Conservation (phyloP, 2,797 vertebrate species). For the Otolemur crassicaudatus region DNA sequence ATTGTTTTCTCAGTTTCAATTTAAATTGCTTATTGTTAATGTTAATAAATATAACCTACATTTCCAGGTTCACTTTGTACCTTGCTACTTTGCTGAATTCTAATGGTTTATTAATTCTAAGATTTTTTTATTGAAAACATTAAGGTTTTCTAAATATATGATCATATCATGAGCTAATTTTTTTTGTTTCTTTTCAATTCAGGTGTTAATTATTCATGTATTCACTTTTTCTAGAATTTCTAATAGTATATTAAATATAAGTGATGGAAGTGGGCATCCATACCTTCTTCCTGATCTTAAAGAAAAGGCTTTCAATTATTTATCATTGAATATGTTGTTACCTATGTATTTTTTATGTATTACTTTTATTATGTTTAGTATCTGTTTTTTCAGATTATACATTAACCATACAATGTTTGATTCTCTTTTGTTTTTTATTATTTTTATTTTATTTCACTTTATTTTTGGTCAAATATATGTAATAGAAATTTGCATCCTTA, state of each 20-base stretch:
- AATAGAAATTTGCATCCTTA: conserved; percentile 13
- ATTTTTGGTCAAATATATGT: neutral
- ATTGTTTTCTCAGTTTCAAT: neutral
- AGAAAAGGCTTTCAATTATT: neutral
- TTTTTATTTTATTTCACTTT: neutral
- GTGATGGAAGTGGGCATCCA: neutral
- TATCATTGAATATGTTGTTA: neutral
- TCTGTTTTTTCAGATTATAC: neutral
- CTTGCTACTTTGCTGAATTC: neutral
- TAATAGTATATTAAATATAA: neutral
- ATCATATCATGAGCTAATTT: neutral
- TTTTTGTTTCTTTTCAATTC: neutral
- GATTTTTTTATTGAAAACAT: neutral
- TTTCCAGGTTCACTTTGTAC: neutral
- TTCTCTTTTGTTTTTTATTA: neutral
- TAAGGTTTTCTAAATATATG: neutral
- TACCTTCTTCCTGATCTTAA: neutral
- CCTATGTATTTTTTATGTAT: neutral
- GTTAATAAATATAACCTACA: neutral
- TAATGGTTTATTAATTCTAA: neutral
- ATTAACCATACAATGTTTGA: neutral
- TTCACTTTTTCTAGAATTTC: neutral
- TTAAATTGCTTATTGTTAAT: neutral
- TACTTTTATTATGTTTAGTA: neutral
- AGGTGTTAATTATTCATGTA: neutral